phyloP scores from a whole-genome alignment of 2,888 invertebrate genomes.

The Nephrotoma guestfalica region DNA sequence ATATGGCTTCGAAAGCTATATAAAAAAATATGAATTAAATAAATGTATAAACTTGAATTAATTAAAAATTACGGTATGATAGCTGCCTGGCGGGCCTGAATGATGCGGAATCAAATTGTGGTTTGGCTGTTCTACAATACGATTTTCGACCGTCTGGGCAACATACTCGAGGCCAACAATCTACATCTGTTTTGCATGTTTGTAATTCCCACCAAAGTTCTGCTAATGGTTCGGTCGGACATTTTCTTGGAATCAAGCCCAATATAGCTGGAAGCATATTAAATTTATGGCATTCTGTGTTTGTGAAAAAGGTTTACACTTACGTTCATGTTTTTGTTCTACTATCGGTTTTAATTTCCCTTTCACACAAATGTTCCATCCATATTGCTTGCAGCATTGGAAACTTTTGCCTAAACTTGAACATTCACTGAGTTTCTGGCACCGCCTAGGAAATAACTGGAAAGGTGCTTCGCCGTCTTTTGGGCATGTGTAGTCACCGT shows the following conservation, averaged over 20 bases:
- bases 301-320: conserved; percentile 12
- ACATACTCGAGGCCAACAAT: conserved; percentile 63
- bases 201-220: conserved; percentile 56
- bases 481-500: conserved; percentile 26
- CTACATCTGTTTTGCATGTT: conserved; percentile 48
- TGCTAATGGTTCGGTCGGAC: conserved; percentile 50
- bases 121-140: conserved; percentile 56
- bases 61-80: conserved; percentile 40
- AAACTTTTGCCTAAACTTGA: conserved; percentile 26
- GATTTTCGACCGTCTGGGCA: conserved; percentile 54
- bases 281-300: neutral
- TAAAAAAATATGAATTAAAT: conserved; percentile 11
- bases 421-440: conserved; percentile 27
- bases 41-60: neutral
- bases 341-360: conserved; percentile 42
- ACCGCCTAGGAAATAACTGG: conserved; percentile 29
- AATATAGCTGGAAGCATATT: conserved; percentile 41
- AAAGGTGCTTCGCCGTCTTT: conserved; percentile 33
- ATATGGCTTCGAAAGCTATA: conserved; percentile 32
- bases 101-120: conserved; percentile 42
- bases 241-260: conserved; percentile 54
- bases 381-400: conserved; percentile 31
- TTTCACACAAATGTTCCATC: conserved; percentile 39
- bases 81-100: conserved; percentile 48
- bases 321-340: conserved; percentile 31